These are phyloP conservation scores for Torymus aiolomorphi DNA, from an alignment of 2,888 invertebrate genomes.

Conservation along the genomic window DNA sequence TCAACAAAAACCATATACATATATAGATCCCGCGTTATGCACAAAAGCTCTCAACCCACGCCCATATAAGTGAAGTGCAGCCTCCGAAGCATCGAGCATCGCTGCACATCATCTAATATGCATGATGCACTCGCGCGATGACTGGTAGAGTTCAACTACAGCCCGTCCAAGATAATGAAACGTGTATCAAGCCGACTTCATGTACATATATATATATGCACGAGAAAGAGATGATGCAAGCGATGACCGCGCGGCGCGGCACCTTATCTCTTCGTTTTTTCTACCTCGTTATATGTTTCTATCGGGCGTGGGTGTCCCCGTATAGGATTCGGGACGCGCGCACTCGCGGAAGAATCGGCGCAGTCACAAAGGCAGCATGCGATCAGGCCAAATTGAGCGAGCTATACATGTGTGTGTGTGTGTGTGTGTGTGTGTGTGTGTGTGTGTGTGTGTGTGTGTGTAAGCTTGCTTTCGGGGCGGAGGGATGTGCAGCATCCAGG, in stretches of 20 bases:
- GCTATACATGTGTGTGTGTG: too few relatives aligned
- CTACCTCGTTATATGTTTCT: constrained; percentile 44
- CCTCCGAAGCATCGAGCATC: too few relatives aligned
- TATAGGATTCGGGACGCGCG: constrained; percentile 8
- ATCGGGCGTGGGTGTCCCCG: constrained; percentile 34
- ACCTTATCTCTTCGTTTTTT: constrained; percentile 42
- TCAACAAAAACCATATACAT: not conserved
- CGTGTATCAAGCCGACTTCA: constrained; percentile 10
- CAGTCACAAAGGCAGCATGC: constrained; percentile 22
- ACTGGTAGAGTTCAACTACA: constrained; percentile 24
- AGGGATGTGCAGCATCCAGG: not conserved
- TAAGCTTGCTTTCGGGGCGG: not conserved
- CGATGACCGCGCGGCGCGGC: constrained; percentile 23
- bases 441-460: not conserved
- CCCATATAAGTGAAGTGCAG: constrained; percentile 19
- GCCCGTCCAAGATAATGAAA: constrained; percentile 27
- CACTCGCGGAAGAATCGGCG: constrained; percentile 33
- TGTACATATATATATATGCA: not conserved
- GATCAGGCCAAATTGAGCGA: constrained; percentile 12
- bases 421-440: too few relatives aligned
- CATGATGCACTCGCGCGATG: constrained; percentile 9
- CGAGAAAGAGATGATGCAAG: constrained; percentile 34
- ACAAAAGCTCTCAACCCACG: too few relatives aligned
- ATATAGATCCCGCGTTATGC: too few relatives aligned
- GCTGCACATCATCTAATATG: constrained; percentile 28